phyloP scores from a whole-genome alignment of 2,888 invertebrate species.

The Napeogenes inachia region DNA sequence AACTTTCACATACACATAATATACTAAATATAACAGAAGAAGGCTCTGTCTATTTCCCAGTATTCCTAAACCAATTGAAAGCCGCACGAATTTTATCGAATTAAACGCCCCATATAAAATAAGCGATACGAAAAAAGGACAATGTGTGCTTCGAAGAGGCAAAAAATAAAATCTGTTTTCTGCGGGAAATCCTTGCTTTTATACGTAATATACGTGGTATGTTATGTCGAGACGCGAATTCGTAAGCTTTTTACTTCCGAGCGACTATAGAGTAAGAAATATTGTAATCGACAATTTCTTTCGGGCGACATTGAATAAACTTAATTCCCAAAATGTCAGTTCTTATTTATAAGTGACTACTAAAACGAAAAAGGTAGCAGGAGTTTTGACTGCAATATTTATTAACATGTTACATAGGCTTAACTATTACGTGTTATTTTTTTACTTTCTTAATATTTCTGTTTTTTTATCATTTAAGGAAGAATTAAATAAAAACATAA shows the following conservation, averaged over 20 bases:
- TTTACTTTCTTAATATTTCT: too few relatives aligned
- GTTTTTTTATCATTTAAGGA: too few relatives aligned
- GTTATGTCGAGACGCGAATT: slow-evolving; percentile 13
- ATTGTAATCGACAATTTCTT: slow-evolving; percentile 1
- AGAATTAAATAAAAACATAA: too few relatives aligned
- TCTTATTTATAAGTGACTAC: not conserved
- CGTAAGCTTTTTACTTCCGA: slow-evolving; percentile 10
- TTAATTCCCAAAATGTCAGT: not conserved
- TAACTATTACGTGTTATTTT: too few relatives aligned
- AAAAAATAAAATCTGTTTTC: slow-evolving; percentile 52
- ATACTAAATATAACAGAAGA: slow-evolving; percentile 3
- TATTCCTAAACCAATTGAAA: slow-evolving; percentile 57
- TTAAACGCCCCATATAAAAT: slow-evolving; percentile 69
- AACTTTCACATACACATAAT: slow-evolving; percentile 1
- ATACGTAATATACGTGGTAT: slow-evolving; percentile 26
- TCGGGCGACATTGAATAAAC: not conserved
- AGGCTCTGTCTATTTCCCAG: slow-evolving; percentile 45
- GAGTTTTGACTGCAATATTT: too few relatives aligned
- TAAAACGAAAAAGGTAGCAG: not conserved
- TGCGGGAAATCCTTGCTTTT: slow-evolving; percentile 25
- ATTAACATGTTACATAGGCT: too few relatives aligned
- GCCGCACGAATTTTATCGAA: slow-evolving; percentile 65
- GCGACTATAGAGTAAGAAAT: not conserved
- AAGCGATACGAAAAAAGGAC: slow-evolving; percentile 64
- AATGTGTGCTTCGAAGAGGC: slow-evolving; percentile 50